Conservation (phyloP, 2,797 vertebrate genomes). For the Clamator glandarius region DNA sequence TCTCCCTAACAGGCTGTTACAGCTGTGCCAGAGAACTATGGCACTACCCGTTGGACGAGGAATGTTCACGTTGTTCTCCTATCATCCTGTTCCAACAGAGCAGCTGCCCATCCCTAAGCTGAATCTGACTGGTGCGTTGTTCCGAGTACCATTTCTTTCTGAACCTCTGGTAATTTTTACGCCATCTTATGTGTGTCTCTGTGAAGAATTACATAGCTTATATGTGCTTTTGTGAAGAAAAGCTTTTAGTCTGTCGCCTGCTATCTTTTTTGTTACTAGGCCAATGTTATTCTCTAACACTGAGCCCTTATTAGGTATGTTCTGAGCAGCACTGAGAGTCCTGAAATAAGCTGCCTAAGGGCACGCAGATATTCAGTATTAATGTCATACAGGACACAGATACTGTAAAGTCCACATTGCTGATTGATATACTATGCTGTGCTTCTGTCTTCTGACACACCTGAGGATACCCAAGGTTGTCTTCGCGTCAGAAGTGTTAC, state of each 20-base stretch:
- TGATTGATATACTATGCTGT: not conserved
- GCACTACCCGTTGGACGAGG: slow-evolving; percentile 94
- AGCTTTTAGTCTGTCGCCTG: not conserved
- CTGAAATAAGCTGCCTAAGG: not conserved
- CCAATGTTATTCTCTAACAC: not conserved
- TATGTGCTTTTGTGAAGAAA: not conserved
- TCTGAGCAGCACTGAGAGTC: not conserved
- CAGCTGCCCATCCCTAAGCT: slow-evolving; percentile 94
- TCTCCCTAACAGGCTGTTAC: slow-evolving; percentile 76
- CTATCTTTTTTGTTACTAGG: not conserved
- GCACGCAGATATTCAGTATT: accelerated
- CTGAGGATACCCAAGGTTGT: not conserved
- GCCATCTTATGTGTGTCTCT: not conserved
- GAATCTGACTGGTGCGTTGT: slow-evolving; percentile 90
- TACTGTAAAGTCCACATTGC: not conserved
- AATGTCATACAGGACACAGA: not conserved
- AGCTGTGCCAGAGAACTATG: slow-evolving; percentile 97
- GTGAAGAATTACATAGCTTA: not conserved
- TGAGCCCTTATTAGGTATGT: not conserved
- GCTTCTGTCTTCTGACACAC: not conserved
- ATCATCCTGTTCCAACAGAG: slow-evolving; percentile 95
- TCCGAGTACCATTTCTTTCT: not conserved
- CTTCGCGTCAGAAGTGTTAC: not conserved
- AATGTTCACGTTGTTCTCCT: slow-evolving; percentile 96
- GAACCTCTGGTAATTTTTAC: not conserved